A percentile compares a stretch with the other conserved stretches of the same genome.
These are phyloP conservation scores for Gymnoscopelus braueri DNA, from an alignment of 2,797 vertebrate genomes.

Conservation along the genomic window DNA sequence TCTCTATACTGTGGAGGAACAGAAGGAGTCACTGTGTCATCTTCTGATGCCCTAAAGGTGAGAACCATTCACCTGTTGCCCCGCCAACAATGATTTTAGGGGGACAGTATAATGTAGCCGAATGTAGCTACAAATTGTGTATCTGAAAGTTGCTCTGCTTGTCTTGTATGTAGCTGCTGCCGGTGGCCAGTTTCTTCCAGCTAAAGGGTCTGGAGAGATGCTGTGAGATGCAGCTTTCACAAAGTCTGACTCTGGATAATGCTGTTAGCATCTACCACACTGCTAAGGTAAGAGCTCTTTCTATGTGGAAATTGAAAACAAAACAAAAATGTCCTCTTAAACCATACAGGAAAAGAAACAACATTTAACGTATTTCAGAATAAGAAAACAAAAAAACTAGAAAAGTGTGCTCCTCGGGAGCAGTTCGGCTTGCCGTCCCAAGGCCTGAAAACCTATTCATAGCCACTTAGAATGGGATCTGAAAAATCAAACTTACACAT, in stretches of 20 bases:
- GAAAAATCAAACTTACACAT: too few relatives aligned
- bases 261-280: constrained; percentile 86
- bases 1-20: constrained; percentile 94
- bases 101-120: too few relatives aligned
- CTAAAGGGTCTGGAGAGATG: constrained; percentile 86
- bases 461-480: too few relatives aligned
- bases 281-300: constrained; percentile 82
- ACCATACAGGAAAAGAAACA: too few relatives aligned
- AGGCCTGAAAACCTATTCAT: too few relatives aligned
- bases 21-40: constrained; percentile 83
- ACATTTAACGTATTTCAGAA: too few relatives aligned
- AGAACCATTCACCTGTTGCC: constrained; percentile 40
- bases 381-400: too few relatives aligned
- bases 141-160: background rate
- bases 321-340: too few relatives aligned
- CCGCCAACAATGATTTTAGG: background rate
- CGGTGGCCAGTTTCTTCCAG: constrained; percentile 88
- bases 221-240: constrained; percentile 89
- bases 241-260: constrained; percentile 83
- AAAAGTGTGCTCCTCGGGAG: too few relatives aligned
- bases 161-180: constrained; percentile 81
- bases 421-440: too few relatives aligned
- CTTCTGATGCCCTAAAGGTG: constrained; percentile 87
- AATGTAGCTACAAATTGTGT: too few relatives aligned
- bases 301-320: background rate